phyloP scores from a whole-genome alignment of 2,797 vertebrate species.

The Gambusia yucatana region DNA sequence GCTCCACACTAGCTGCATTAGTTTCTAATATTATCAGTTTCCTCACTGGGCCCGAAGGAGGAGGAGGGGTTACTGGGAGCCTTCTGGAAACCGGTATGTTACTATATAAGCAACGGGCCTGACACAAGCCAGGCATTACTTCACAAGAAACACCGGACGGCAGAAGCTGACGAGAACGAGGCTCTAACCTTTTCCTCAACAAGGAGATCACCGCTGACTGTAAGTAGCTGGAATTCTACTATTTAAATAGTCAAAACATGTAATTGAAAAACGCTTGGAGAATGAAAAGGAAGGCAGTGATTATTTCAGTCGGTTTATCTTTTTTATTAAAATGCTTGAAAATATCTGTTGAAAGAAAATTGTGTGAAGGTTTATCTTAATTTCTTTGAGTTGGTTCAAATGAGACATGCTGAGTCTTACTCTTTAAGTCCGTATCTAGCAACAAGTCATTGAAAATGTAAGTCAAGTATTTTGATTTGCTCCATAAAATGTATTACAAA shows the following conservation, averaged over 20 bases:
- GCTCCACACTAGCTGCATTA: constrained; percentile 41
- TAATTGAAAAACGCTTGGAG: not conserved
- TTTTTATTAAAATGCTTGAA: not conserved
- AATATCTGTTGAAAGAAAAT: not conserved
- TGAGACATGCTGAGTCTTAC: not conserved
- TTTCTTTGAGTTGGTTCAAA: not conserved
- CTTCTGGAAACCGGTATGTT: constrained; percentile 64
- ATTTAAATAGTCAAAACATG: not conserved
- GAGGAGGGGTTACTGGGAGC: constrained; percentile 22
- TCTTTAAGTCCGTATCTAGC: not conserved
- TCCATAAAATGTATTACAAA: not conserved
- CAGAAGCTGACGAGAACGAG: constrained; percentile 26
- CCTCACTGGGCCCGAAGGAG: constrained; percentile 45
- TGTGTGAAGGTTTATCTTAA: not conserved
- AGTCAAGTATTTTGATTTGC: not conserved
- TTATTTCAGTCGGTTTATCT: not conserved
- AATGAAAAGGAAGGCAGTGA: not conserved
- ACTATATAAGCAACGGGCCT: constrained; percentile 56
- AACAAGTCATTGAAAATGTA: not conserved
- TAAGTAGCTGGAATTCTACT: constrained; percentile 37
- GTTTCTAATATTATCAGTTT: constrained; percentile 71
- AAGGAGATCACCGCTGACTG: constrained; percentile 38
- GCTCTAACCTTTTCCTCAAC: constrained; percentile 6
- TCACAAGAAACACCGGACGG: constrained; percentile 35
- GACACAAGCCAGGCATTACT: constrained; percentile 39